Evolutionary conservation across 2,113 vertebrate species (phyloP).

Genomic region (Thunnus thynnus): DNA sequence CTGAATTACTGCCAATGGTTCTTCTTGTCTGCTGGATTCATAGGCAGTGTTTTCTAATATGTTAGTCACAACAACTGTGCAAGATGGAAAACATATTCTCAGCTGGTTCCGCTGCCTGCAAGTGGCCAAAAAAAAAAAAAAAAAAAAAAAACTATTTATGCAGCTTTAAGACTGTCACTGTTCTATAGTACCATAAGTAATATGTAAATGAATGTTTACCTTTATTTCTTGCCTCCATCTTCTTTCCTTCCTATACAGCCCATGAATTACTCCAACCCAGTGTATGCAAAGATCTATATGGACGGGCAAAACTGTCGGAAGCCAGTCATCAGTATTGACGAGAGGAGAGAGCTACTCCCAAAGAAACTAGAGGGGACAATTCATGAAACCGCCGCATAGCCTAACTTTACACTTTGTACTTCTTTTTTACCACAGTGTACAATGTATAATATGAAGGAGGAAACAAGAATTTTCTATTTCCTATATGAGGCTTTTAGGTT

Average conservation of each 20-base stretch:
- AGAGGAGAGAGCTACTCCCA: slow-evolving; percentile 99
- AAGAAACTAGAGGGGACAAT: slow-evolving; percentile 99
- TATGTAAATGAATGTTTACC: neutral
- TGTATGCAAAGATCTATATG: slow-evolving; percentile 97
- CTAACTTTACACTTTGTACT: slow-evolving; percentile 92
- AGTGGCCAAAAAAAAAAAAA: neutral
- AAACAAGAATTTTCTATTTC: slow-evolving; percentile 94
- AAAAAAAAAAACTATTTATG: neutral
- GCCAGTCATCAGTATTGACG: slow-evolving; percentile 96
- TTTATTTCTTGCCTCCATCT: neutral
- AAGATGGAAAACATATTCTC: neutral
- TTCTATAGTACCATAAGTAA: neutral
- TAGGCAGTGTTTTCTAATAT: too few species aligned
- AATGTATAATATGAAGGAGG: slow-evolving; percentile 84
- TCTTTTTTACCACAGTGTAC: slow-evolving; percentile 95
- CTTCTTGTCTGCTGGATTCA: neutral
- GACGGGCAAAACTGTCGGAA: slow-evolving; percentile 98
- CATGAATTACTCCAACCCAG: slow-evolving; percentile 98
- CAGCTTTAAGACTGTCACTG: slow-evolving; percentile 30
- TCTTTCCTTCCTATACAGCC: slow-evolving; percentile 84
- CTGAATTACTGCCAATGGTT: neutral
- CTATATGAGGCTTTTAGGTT: slow-evolving; percentile 89
- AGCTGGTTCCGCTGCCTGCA: neutral
- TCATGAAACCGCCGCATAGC: slow-evolving; percentile 99
- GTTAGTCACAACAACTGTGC: neutral